A percentile compares a stretch with the other conserved stretches of the same genome.
These are phyloP conservation scores for Sporophila hypoxantha DNA, from an alignment of 2,113 vertebrate species.

Conservation along the genomic window DNA sequence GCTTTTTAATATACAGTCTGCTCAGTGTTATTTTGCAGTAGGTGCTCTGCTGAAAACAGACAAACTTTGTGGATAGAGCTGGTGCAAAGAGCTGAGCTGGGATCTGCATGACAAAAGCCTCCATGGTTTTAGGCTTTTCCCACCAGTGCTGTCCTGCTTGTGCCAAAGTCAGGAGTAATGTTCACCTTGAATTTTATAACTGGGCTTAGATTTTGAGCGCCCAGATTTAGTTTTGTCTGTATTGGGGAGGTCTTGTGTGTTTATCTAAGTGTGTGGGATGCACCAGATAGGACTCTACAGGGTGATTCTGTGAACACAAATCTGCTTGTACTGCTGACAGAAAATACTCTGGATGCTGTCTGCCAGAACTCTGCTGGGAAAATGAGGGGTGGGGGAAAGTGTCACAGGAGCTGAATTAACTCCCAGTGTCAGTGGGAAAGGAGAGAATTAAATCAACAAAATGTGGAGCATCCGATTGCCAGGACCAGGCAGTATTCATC, in stretches of 20 bases:
- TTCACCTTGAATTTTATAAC: background rate
- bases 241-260: background rate
- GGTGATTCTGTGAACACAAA: background rate
- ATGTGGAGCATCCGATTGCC: background rate
- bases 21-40: constrained; percentile 49
- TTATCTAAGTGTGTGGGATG: background rate
- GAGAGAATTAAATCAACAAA: background rate
- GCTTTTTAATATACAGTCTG: constrained; percentile 53
- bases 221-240: background rate
- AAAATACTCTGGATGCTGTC: constrained; percentile 5
- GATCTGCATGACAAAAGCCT: background rate
- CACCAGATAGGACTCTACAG: background rate
- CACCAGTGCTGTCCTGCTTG: background rate
- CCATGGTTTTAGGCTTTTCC: background rate
- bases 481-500: background rate
- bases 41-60: constrained; percentile 37
- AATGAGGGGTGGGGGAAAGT: background rate
- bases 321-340: background rate
- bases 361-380: background rate
- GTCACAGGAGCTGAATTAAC: background rate
- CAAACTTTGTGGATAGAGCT: constrained; percentile 10
- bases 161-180: background rate
- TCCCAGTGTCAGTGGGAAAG: background rate
- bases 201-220: background rate
- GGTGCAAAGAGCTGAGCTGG: background rate